These are phyloP conservation scores for Pachyrhynchus sulphureomaculatus DNA, from an alignment of 1,140 invertebrate species.

Conservation along the genomic window DNA sequence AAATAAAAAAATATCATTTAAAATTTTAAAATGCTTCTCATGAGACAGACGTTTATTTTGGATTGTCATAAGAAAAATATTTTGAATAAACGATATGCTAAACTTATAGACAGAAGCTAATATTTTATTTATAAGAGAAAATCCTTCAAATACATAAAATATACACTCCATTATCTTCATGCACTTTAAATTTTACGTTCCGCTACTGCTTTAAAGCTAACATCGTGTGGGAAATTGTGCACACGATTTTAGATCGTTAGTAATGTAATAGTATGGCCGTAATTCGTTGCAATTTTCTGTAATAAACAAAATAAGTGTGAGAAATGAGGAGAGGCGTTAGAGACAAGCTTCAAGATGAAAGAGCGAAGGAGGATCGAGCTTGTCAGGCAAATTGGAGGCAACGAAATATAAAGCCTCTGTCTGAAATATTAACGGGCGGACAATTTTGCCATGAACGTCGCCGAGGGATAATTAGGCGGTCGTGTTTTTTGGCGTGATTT, in stretches of 20 bases:
- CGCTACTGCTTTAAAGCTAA: no score
- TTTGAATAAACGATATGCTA: no score
- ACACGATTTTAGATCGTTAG: background rate
- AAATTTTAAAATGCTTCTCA: no score
- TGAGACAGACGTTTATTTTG: no score
- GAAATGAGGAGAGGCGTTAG: conserved; percentile 19
- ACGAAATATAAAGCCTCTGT: conserved; percentile 29
- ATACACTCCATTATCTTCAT: no score
- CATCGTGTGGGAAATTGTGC: no score
- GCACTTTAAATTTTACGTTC: no score
- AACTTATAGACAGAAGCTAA: no score
- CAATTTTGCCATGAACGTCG: background rate
- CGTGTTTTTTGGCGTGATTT: conserved; percentile 1
- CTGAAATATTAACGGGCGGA: conserved; percentile 34
- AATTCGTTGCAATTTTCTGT: conserved; percentile 31
- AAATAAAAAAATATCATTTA: no score
- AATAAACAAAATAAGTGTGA: conserved; percentile 37
- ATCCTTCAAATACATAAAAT: no score
- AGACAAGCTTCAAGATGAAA: conserved; percentile 29
- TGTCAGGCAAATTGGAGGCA: conserved; percentile 40
- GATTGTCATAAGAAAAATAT: no score
- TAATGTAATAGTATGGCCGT: background rate
- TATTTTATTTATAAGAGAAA: no score
- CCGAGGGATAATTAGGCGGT: conserved; percentile 1
- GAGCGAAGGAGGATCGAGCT: conserved; percentile 30